Conservation (phyloP, 2,113 vertebrate species). For the Xenus cinereus region DNA sequence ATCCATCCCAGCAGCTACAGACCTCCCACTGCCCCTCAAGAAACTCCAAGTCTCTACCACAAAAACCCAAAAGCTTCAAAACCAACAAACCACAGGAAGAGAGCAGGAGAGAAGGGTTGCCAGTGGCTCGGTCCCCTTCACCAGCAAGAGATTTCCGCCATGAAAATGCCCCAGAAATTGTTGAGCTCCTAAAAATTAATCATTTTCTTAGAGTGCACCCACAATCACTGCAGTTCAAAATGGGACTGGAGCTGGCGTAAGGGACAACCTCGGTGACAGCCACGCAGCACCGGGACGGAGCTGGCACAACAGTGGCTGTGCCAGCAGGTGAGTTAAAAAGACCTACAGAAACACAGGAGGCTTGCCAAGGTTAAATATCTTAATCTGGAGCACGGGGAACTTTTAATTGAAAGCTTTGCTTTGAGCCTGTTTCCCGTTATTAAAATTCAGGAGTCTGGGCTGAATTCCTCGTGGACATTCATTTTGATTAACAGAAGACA, state of each 20-base stretch:
- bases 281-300: rapidly evolving
- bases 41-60: not conserved
- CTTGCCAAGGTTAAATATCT: conserved; percentile 63
- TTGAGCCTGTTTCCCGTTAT: conserved; percentile 51
- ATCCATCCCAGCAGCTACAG: not conserved
- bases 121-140: not conserved
- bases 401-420: conserved; percentile 65
- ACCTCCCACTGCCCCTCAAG: not conserved
- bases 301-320: not conserved
- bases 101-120: not conserved
- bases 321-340: conserved; percentile 9
- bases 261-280: not conserved
- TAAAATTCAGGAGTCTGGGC: conserved; percentile 60
- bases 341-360: conserved; percentile 5
- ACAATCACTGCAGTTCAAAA: not conserved
- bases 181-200: not conserved
- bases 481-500: conserved; percentile 65
- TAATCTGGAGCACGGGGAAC: conserved; percentile 41
- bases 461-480: conserved; percentile 63
- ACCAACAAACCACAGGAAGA: not conserved
- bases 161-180: not conserved
- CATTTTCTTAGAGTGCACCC: not conserved
- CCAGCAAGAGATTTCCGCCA: not conserved
- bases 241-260: not conserved
- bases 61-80: not conserved